Percentiles rank a stretch among this genome's conserved stretches.
These are phyloP conservation scores for Stenichneumon culpator DNA, from an alignment of 2,888 invertebrate genomes.

Conservation along the genomic window DNA sequence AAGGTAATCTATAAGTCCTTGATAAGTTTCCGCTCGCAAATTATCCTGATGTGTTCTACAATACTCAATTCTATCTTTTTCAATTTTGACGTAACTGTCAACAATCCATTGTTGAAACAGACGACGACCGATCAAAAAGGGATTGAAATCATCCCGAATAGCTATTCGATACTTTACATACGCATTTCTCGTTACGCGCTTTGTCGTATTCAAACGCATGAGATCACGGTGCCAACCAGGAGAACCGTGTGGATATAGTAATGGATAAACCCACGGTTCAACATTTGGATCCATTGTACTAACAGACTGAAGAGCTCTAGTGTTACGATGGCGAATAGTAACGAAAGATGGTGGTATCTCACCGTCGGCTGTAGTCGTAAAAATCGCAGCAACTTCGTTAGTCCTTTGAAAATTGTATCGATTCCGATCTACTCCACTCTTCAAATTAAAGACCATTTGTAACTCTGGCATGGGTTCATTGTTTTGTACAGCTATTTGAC, in stretches of 20 bases:
- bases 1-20: constrained; percentile 57
- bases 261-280: constrained; percentile 42
- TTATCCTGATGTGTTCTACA: constrained; percentile 37
- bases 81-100: constrained; percentile 48
- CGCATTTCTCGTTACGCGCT: constrained; percentile 35
- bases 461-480: constrained; percentile 31
- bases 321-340: constrained; percentile 54
- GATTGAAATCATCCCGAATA: constrained; percentile 49
- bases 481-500: neutral
- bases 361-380: constrained; percentile 63
- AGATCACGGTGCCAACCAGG: constrained; percentile 61
- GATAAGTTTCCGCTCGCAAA: constrained; percentile 55
- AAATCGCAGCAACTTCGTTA: constrained; percentile 69
- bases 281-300: constrained; percentile 64
- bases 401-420: constrained; percentile 65
- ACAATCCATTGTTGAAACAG: neutral
- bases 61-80: constrained; percentile 35
- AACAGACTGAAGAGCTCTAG: constrained; percentile 47
- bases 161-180: constrained; percentile 58
- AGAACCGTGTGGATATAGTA: constrained; percentile 64
- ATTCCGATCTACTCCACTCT: constrained; percentile 58
- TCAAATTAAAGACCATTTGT: constrained; percentile 63
- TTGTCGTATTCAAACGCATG: constrained; percentile 33
- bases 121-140: constrained; percentile 47
- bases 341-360: constrained; percentile 67